A percentile compares a stretch with the other conserved stretches of the same genome.
These are phyloP conservation scores for Phymorhynchus buccinoides DNA, from an alignment of 1,140 invertebrate species.

Conservation along the genomic window DNA sequence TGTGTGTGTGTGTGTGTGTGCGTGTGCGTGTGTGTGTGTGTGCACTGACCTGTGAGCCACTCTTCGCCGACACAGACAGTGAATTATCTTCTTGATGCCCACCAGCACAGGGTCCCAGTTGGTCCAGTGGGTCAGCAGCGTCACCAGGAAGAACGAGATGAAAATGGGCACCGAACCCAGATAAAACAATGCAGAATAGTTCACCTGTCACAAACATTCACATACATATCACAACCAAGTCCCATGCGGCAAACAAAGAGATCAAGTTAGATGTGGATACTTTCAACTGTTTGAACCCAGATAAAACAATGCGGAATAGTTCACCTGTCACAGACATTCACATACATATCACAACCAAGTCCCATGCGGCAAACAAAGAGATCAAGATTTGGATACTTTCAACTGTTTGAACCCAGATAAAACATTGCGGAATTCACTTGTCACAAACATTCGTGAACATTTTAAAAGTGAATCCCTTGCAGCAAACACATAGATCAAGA, in stretches of 20 bases:
- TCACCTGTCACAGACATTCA: conserved; percentile 70
- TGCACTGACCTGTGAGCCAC: conserved; percentile 59
- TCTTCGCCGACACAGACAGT: conserved; percentile 76
- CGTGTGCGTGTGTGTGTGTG: too few species aligned
- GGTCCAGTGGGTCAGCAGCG: conserved; percentile 85
- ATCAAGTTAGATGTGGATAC: too few species aligned
- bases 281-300: too few species aligned
- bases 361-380: too few species aligned
- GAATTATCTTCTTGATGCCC: conserved; percentile 78
- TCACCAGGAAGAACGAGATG: conserved; percentile 84
- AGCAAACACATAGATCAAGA: too few species aligned
- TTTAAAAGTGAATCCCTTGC: too few species aligned
- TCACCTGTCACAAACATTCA: conserved; percentile 70
- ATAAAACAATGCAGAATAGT: conserved; percentile 85
- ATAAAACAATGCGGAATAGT: conserved; percentile 85
- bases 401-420: conserved; percentile 87
- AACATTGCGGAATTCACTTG: conserved; percentile 81
- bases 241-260: too few species aligned
- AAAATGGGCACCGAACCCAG: conserved; percentile 86
- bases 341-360: too few species aligned
- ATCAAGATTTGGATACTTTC: too few species aligned
- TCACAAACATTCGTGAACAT: conserved; percentile 14
- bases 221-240: too few species aligned
- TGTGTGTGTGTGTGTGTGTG: too few species aligned
- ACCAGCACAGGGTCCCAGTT: conserved; percentile 87